Evolutionary conservation across 1,140 invertebrate species (phyloP), one percentile per base, ranked within the genome.

Genomic region (Temnothorax nylanderi): DNA sequence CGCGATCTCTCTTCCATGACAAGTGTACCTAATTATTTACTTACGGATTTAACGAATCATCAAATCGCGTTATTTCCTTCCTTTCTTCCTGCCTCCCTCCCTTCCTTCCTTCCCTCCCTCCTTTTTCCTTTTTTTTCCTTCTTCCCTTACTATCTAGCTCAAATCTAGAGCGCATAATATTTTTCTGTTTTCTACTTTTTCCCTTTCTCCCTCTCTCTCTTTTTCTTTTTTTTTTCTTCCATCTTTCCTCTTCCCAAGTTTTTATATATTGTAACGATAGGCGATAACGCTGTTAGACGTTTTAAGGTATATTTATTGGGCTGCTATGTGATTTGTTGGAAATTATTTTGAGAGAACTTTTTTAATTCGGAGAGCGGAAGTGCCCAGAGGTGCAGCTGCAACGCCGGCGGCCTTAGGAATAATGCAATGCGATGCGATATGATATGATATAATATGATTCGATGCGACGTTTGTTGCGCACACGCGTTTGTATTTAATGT

Each of bases 221-320:
- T 77, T 41, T 77, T 10, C 18, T 26, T 26, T 1, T 26, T 26
- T 26, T 26, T 26, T 26, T 26, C 26, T 26, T 34, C 13, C 16
- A 32, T 32, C 21, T 34, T 85, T 26, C 44, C 34, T 76, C 44
- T 37, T 85, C 16, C 56, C 32, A 34, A 74, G 47, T 54, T 88
- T 87, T 88, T 81, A 41, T 85, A 84, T 81, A 69, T 81, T 13
- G 8, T 87, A 88, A 87, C 47, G 69, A 62, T 86, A 89, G 84
- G 65, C 65, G 54, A 86, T 84, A 88, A 86, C 54, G 58, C 69
- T 90, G 87, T 92, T 92, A 91, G 85, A 92, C 56, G 78, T 91
- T 92, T 90, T 92, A 91, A 92, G 87, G 85, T 91, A 92, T 92
- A 75, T 92, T 92, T 92, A 92, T 92, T 93, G 82, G 91, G 87